phyloP scores from a whole-genome alignment of 2,888 invertebrate species.

The Conus canariensis region DNA sequence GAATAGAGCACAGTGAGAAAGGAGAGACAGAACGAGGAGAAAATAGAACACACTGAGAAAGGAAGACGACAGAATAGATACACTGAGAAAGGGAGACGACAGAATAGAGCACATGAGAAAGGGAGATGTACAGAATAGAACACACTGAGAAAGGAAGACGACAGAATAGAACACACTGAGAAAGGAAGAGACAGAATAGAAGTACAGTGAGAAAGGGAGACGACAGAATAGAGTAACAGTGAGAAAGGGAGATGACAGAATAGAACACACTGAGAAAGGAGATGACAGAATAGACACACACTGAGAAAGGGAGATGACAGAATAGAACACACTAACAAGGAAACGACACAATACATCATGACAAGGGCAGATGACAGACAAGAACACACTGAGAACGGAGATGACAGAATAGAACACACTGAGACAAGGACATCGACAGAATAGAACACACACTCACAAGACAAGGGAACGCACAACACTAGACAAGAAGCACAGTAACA shows the following conservation, averaged over 20 bases:
- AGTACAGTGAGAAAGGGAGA: neutral
- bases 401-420: no score
- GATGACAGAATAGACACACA: neutral
- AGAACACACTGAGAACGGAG: neutral
- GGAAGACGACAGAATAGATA: no score
- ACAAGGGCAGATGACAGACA: neutral
- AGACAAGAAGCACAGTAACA: no score
- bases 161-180: neutral
- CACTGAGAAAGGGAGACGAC: neutral
- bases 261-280: neutral
- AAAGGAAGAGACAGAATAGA: neutral
- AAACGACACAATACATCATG: neutral
- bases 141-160: neutral
- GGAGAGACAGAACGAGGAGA: no score
- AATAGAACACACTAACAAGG: neutral
- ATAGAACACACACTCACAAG: no score
- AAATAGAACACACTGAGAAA: no score
- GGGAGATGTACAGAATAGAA: neutral
- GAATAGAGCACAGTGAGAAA: no score
- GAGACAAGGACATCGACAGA: no score
- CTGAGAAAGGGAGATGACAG: neutral
- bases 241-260: neutral
- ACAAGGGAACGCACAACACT: no score
- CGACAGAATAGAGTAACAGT: neutral
- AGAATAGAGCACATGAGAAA: neutral